Conservation (phyloP, 2,797 vertebrate genomes). For the Lutra lutra region DNA sequence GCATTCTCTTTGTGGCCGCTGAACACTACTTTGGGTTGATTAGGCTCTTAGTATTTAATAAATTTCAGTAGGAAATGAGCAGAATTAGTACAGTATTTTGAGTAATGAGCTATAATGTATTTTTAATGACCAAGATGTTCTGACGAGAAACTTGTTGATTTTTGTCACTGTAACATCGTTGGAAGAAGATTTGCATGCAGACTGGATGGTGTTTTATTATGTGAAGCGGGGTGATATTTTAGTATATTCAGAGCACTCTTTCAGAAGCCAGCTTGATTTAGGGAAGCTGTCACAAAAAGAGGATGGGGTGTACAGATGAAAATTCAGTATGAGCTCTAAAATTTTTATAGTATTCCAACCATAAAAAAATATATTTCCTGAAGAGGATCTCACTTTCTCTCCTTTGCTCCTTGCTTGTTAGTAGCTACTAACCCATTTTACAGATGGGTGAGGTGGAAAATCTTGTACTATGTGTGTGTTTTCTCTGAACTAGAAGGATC, state of each 20-base stretch:
- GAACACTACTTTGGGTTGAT: slow-evolving; percentile 72
- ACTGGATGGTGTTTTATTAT: slow-evolving; percentile 50
- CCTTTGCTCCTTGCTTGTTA: background rate
- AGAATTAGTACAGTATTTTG: slow-evolving; percentile 73
- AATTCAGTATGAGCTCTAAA: background rate
- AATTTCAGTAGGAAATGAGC: slow-evolving; percentile 75
- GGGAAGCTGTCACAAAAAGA: background rate
- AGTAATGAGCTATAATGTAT: slow-evolving; percentile 80
- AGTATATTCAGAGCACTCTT: background rate
- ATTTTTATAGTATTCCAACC: background rate
- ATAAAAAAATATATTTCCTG: background rate
- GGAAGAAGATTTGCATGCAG: slow-evolving; percentile 24
- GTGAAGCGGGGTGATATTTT: slow-evolving; percentile 22
- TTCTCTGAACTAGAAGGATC: background rate
- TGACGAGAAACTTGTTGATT: slow-evolving; percentile 75
- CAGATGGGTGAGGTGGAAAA: background rate
- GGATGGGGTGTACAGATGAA: background rate
- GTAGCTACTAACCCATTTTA: slow-evolving; percentile 2
- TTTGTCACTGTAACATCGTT: slow-evolving; percentile 68
- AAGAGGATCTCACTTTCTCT: background rate
- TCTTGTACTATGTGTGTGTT: background rate
- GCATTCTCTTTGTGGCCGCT: slow-evolving; percentile 58
- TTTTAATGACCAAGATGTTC: slow-evolving; percentile 80
- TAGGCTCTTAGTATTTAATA: slow-evolving; percentile 70
- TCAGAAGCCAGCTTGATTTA: slow-evolving; percentile 14